These are phyloP conservation scores for Drosophila bifasciata DNA, from an alignment of 1,140 invertebrate species.

Conservation along the genomic window DNA sequence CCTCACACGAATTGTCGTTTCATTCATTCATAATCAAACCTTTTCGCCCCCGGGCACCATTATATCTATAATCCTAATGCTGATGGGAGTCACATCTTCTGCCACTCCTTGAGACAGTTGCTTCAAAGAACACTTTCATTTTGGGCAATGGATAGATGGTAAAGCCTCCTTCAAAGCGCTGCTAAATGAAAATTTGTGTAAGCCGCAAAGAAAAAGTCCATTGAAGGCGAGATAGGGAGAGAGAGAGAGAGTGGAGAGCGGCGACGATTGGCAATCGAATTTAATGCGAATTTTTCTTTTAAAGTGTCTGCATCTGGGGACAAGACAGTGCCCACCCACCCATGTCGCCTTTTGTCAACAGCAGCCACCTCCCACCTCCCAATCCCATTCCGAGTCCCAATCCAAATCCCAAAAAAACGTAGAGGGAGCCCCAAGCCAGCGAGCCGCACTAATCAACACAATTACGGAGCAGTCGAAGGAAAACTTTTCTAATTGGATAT, in stretches of 20 bases:
- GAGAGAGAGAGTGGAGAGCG: conserved; percentile 19
- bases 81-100: too few relatives aligned
- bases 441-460: conserved; percentile 81
- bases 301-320: conserved; percentile 55
- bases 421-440: conserved; percentile 46
- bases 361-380: not conserved
- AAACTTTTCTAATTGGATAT: conserved; percentile 83
- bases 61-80: too few relatives aligned
- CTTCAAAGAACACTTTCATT: conserved; percentile 11
- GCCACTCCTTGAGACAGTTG: not conserved
- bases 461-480: conserved; percentile 75
- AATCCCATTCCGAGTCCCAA: conserved; percentile 4
- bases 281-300: conserved; percentile 59
- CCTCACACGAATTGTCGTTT: too few relatives aligned
- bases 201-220: conserved; percentile 53
- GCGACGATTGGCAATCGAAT: conserved; percentile 61
- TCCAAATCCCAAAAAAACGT: not conserved
- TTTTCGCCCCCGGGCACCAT: too few relatives aligned
- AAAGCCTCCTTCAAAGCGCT: conserved; percentile 47
- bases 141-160: conserved; percentile 32
- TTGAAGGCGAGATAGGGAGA: conserved; percentile 7
- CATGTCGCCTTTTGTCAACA: conserved; percentile 34
- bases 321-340: conserved; percentile 1
- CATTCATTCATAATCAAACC: too few relatives aligned
- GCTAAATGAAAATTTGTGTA: conserved; percentile 70